These are phyloP conservation scores for Limanda limanda DNA, from an alignment of 2,113 vertebrate species.

Conservation along the genomic window DNA sequence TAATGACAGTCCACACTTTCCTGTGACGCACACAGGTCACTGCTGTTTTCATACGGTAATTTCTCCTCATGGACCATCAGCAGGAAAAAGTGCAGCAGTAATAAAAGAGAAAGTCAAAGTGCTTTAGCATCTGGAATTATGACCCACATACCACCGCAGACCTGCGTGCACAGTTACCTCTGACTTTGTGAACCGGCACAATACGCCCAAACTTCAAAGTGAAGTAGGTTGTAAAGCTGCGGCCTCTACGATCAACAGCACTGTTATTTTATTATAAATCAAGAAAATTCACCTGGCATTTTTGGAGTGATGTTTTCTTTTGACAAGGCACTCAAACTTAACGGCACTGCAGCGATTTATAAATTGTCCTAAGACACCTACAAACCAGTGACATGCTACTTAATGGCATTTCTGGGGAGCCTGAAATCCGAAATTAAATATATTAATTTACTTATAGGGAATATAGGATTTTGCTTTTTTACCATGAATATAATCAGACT, in stretches of 20 bases:
- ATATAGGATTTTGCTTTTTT: too few relatives aligned
- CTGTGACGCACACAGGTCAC: constrained; percentile 35
- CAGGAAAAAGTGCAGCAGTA: constrained; percentile 22
- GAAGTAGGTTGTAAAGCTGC: neutral
- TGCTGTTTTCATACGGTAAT: constrained; percentile 49
- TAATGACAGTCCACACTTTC: constrained; percentile 48
- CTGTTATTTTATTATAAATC: constrained; percentile 10
- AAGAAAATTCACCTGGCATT: neutral
- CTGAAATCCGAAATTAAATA: too few relatives aligned
- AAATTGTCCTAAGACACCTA: too few relatives aligned
- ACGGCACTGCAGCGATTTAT: neutral
- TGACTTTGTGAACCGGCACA: constrained; percentile 6
- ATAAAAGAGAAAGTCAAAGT: constrained; percentile 36
- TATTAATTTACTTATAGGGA: too few relatives aligned
- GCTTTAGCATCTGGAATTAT: constrained; percentile 48
- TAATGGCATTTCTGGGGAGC: too few relatives aligned
- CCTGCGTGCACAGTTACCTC: constrained; percentile 18
- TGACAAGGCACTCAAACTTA: neutral
- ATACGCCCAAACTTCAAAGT: constrained; percentile 5
- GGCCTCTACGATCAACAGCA: neutral
- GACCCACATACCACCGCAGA: constrained; percentile 36
- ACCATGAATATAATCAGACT: too few relatives aligned
- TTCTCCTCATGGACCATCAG: constrained; percentile 25
- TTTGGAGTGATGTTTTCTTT: neutral
- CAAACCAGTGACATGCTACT: too few relatives aligned